Base-by-base conservation (phyloP, 2,888 invertebrate species). In the Drosophila maculinotata region DNA sequence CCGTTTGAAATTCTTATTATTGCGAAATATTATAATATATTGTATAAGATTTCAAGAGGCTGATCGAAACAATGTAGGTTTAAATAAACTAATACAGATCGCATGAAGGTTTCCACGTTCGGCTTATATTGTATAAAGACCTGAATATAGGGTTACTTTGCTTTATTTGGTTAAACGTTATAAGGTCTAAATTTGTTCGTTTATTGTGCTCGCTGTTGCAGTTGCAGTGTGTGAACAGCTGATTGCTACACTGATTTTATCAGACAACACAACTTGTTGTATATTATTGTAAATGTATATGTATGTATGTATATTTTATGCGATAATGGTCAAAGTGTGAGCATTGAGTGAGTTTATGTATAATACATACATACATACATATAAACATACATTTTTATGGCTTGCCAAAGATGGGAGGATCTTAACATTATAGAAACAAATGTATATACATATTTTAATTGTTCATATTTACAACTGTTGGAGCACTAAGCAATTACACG, bases 401-500 rank as follows among this genome's bases (percentile, higher is more conserved):
- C 17, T 58, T 58, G 14, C 6, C n/a, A 15, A 20, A 39, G 3
- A 28, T 38, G 14, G 12, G 26, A 17, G 38, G 28, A 44, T 33
- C 28, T 45, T 14, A 8, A 1, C 12, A 17, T 54, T 17, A 30
- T 12, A 31, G 14, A 47, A 38, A 26, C 9, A 38, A 7, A 38
- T 26, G 20, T 45, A 31, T 45, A 6, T 45, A 31, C 25, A 60
- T 17, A 26, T 20, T 26, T 45, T 7, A 35, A 39, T 35, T 35
- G 20, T 35, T 48, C n/a, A 33, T 62, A 63, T 72, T 68, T 69
- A 66, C 58, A 59, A 57, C 63, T 69, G 59, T 67, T 73, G 84
- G 77, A 83, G 83, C 79, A 84, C 83, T 53, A 47, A 64, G 20
- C 20, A 70, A 42, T 66, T 58, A 66, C 71, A 70, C 57, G 49